Evolutionary conservation across 2,888 invertebrate genomes (phyloP), one percentile per base, ranked within the genome.

Genomic region (Glyphotaelius pellucidus): DNA sequence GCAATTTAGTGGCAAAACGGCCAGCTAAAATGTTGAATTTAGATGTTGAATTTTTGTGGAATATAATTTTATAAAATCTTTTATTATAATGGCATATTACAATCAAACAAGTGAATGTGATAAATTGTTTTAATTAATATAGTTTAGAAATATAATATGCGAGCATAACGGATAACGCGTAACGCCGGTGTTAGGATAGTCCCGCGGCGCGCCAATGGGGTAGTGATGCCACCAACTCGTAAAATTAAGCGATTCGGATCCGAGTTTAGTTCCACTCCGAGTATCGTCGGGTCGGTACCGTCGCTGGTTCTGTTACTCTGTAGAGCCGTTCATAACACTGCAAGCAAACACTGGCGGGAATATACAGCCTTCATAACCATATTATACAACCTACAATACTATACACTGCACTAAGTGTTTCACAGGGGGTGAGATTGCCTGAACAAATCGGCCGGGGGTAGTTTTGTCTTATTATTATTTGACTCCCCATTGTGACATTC

Each of bases 241-340:
- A 96, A 96, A 96, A 96, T 96, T 96, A 96, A 96, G 96, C 96
- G 96, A 96, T 96, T 96, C 96, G 96, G 96, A 95, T 96, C 96
- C 95, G 95, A 95, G 96, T 96, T 96, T 92, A 96, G 96, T 96
- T 95, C 95, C 95, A 96, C 96, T 95, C 96, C 95, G 95, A 95
- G 95, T 95, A 95, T 95, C 95, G 96, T 94, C 95, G 95, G 95
- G 96, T 95, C 95, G 95, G 95, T 96, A 95, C 95, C 94, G 94
- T 80, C 86, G 84, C 95, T 95, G 90, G 85, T 94, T 94, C 94
- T 86, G 79, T 83, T 79, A 19, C 85, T 79, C 80, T 12, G 42
- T 12, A n/a, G 35, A 32, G 32, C 32, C 80, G 30, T 52, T 47
- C 67, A 67, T 67, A 84, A 38, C 38, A 84, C 32, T 81, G 32